These are phyloP conservation scores for Atta cephalotes DNA, from an alignment of 1,140 invertebrate species.

Conservation along the genomic window DNA sequence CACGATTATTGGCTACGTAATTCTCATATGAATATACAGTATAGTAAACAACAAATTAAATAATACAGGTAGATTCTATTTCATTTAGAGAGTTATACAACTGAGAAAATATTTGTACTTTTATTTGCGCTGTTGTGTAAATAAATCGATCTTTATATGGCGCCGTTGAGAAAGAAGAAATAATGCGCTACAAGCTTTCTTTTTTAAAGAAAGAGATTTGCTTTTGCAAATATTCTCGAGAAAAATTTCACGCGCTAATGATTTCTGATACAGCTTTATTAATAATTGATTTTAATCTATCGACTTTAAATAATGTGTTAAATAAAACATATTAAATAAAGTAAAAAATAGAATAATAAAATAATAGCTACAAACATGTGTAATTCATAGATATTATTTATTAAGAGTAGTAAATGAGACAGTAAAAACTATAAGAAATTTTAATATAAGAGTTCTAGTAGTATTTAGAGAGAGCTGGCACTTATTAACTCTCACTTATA, in stretches of 20 bases:
- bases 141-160: not conserved
- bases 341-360: slow-evolving; percentile 21
- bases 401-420: not conserved
- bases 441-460: slow-evolving; percentile 17
- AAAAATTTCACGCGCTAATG: not conserved
- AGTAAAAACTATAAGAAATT: slow-evolving; percentile 1
- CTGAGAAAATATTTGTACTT: slow-evolving; percentile 28
- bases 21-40: not conserved
- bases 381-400: too few relatives aligned
- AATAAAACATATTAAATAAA: not conserved
- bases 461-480: not conserved
- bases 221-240: not conserved
- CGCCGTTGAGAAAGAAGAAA: not conserved
- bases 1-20: not conserved
- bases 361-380: not conserved
- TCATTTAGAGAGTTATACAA: not conserved
- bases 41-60: slow-evolving; percentile 8
- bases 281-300: not conserved
- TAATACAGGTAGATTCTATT: not conserved
- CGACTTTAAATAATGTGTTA: not conserved
- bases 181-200: not conserved
- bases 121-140: not conserved
- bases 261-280: slow-evolving; percentile 2
- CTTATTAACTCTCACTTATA: not conserved
- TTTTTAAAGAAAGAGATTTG: not conserved